Evolutionary conservation across 2,797 vertebrate genomes (phyloP), one percentile per base, ranked within the genome.

Genomic region (Pangasius krempfi): DNA sequence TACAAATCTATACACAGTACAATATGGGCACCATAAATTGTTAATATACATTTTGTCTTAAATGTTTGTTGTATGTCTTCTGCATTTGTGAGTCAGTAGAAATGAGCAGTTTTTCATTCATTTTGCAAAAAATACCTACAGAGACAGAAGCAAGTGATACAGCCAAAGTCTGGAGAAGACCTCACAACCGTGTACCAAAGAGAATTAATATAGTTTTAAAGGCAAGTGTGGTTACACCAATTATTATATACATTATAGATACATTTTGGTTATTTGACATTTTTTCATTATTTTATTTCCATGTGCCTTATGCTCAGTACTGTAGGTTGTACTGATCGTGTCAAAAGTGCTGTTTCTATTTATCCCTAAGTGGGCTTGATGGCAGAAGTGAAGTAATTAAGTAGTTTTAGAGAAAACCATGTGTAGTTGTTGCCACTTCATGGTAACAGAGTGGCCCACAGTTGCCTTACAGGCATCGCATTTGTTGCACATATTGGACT

Each of bases 401-500:
- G 47, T 85, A 91, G 86, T 73, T 66, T 86, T 79, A 84, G 64
- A 72, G 76, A 89, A 86, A 89, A 68, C 78, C 68, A 60, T 87
- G 83, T 87, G 88, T 87, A 86, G 30, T 85, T 87, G 82, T 56
- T 87, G 86, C 78, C 78, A 68, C 40, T 86, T 76, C 50, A 82
- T 85, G 86, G 87, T 87, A 88, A 73, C 82, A 84, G 88, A 87
- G 87, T 87, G 89, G 73, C 62, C 70, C 62, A 73, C 90, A 88
- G 84, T 84, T 93, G 86, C 91, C 91, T 88, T 75, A 78, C 89
- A 88, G 91, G 92, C 91, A 90, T 84, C 86, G 62, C 72, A 89
- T 89, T 92, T 86, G 52, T 58, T 88, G 84, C 93, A 94, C 93
- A 94, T 86, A 91, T 88, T 92, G 92, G 90, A 94, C 93, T 95